Percentiles rank a stretch among this genome's conserved stretches.
Conservation (phyloP, 2,888 invertebrate genomes). For the Pandemis corylana region DNA sequence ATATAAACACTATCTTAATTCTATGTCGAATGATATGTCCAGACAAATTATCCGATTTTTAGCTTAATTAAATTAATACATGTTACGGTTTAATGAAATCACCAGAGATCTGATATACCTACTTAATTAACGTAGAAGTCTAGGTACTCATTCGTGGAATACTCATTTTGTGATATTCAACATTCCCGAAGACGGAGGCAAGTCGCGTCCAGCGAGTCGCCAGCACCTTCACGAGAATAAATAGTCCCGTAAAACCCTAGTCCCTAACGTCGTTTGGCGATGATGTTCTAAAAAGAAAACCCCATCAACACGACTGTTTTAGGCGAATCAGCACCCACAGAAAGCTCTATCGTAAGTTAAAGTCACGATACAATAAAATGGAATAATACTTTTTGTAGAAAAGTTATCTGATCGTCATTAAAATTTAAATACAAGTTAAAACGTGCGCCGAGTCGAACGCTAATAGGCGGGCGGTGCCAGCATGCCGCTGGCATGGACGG, state of each 20-base stretch:
- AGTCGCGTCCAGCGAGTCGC: conserved; percentile 78
- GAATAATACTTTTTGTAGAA: conserved; percentile 83
- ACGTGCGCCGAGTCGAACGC: conserved; percentile 63
- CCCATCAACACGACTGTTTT: conserved; percentile 61
- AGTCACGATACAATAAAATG: conserved; percentile 63
- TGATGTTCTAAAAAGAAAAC: conserved; percentile 60
- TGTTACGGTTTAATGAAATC: conserved; percentile 75
- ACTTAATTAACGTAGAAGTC: conserved; percentile 70
- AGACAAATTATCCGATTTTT: conserved; percentile 67
- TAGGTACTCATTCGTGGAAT: conserved; percentile 73
- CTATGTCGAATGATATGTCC: conserved; percentile 79
- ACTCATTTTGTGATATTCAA: conserved; percentile 74
- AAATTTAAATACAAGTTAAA: conserved; percentile 37
- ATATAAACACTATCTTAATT: conserved; percentile 80
- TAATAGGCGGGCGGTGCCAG: conserved; percentile 82
- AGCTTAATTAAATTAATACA: conserved; percentile 78
- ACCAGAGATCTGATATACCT: conserved; percentile 77
- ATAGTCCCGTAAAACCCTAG: conserved; percentile 72
- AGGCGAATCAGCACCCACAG: conserved; percentile 62
- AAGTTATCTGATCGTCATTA: conserved; percentile 65
- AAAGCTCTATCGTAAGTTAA: conserved; percentile 62
- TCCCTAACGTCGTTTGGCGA: conserved; percentile 65
- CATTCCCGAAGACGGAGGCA: conserved; percentile 78
- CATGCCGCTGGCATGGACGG: conserved; percentile 84
- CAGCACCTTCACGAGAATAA: conserved; percentile 77